A percentile compares a stretch with the other conserved stretches of the same genome.
These are phyloP conservation scores for Torymus auratus DNA, from an alignment of 2,888 invertebrate species.

Conservation along the genomic window DNA sequence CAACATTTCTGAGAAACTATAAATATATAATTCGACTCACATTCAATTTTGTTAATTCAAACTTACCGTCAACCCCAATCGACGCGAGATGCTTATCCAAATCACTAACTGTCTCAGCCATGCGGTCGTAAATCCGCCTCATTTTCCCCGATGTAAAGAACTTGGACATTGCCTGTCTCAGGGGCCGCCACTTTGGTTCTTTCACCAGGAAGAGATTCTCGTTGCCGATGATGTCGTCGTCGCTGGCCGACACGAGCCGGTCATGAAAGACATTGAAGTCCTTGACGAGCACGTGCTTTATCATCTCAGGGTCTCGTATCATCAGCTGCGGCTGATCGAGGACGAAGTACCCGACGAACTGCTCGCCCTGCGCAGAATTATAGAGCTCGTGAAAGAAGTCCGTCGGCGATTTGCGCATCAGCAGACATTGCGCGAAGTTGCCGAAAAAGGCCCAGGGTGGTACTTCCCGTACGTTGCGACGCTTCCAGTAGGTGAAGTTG, in stretches of 20 bases:
- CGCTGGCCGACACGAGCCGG: conserved; percentile 69
- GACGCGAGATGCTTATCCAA: conserved; percentile 52
- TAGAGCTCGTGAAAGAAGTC: conserved; percentile 74
- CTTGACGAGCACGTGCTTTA: conserved; percentile 75
- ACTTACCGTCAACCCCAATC: conserved; percentile 1
- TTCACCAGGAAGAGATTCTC: conserved; percentile 76
- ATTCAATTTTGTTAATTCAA: too few species aligned
- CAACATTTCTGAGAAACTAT: too few species aligned
- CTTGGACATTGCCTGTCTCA: conserved; percentile 76
- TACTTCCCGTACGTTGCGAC: conserved; percentile 73
- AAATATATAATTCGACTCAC: too few species aligned
- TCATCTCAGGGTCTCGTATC: conserved; percentile 75
- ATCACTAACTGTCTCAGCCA: conserved; percentile 64
- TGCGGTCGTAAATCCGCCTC: conserved; percentile 69
- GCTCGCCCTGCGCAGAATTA: conserved; percentile 67
- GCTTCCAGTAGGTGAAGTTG: conserved; percentile 71
- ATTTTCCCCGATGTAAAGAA: conserved; percentile 74
- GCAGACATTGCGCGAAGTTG: conserved; percentile 72
- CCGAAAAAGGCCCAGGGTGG: conserved; percentile 75
- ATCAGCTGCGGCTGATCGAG: conserved; percentile 76
- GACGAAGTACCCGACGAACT: conserved; percentile 72
- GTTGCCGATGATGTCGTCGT: conserved; percentile 73
- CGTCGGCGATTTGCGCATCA: conserved; percentile 54
- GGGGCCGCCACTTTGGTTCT: conserved; percentile 75
- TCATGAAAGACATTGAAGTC: conserved; percentile 77